These are phyloP conservation scores for Ceryle rudis DNA, from an alignment of 2,797 vertebrate genomes.

Conservation along the genomic window DNA sequence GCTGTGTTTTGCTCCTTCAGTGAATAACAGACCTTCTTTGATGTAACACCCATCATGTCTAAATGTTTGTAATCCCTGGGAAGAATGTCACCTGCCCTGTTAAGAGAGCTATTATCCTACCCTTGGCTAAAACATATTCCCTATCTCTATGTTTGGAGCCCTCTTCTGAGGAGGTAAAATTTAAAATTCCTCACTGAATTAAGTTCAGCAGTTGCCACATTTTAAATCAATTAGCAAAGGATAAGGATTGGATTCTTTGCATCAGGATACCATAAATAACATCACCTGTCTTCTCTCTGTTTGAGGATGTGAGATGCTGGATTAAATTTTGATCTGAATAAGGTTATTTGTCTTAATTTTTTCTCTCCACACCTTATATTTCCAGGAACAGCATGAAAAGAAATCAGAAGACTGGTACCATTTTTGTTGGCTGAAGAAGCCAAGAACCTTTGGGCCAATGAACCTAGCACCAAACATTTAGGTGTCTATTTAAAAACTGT, in stretches of 20 bases:
- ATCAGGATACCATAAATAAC: not conserved
- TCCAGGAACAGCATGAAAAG: not conserved
- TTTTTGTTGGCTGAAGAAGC: not conserved
- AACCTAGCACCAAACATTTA: not conserved
- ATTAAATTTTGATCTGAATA: not conserved
- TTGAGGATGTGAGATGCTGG: not conserved
- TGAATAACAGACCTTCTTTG: not conserved
- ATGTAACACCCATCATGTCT: not conserved
- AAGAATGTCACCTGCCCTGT: not conserved
- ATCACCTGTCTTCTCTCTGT: not conserved
- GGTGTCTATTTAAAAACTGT: not conserved
- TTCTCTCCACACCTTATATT: not conserved
- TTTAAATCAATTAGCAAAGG: slow-evolving; percentile 29
- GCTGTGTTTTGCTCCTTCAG: not conserved
- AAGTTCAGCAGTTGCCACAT: not conserved
- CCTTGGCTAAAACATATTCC: not conserved
- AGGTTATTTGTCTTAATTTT: not conserved
- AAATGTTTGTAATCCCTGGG: not conserved
- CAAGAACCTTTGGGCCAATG: not conserved
- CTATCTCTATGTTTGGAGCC: not conserved
- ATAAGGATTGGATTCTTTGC: not conserved
- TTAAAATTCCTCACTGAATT: not conserved
- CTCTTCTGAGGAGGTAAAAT: not conserved
- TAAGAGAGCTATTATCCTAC: not conserved
- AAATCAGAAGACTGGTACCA: not conserved